Conservation (phyloP, 2,797 vertebrate species). For the Crax fasciolata region DNA sequence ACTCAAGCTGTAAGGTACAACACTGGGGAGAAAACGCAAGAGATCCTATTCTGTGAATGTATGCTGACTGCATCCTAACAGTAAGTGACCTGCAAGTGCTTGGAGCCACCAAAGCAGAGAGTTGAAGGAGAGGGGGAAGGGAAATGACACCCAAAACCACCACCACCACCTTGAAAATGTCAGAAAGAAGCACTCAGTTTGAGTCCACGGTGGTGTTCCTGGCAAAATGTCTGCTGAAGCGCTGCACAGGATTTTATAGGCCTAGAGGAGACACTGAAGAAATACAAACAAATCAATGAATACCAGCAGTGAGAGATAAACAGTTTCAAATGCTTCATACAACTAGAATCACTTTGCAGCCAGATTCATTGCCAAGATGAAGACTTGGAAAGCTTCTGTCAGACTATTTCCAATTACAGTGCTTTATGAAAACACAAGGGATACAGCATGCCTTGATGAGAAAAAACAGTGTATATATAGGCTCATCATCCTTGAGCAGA, state of each 20-base stretch:
- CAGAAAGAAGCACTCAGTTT: constrained; percentile 1
- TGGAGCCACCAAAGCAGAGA: background rate
- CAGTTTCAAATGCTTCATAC: constrained; percentile 73
- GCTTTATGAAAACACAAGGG: constrained; percentile 56
- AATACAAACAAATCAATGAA: constrained; percentile 79
- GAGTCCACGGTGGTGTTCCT: constrained; percentile 23
- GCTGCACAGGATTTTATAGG: constrained; percentile 72
- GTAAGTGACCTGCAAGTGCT: background rate
- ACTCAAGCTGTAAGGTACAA: background rate
- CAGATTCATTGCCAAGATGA: constrained; percentile 68
- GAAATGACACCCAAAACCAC: background rate
- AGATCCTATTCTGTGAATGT: background rate
- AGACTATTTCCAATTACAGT: constrained; percentile 61
- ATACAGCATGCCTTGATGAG: constrained; percentile 36
- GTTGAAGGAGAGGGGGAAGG: background rate
- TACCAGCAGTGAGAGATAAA: constrained; percentile 76
- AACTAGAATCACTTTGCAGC: constrained; percentile 66
- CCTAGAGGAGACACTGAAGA: constrained; percentile 62
- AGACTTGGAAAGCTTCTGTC: constrained; percentile 65
- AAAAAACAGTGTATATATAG: constrained; percentile 61
- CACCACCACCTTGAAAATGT: constrained; percentile 6
- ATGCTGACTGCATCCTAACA: background rate
- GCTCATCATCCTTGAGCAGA: constrained; percentile 49
- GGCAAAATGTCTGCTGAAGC: constrained; percentile 42
- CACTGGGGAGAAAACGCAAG: background rate